Evolutionary conservation across 2,113 vertebrate species (phyloP).

Genomic region (Ciconia boyciana): DNA sequence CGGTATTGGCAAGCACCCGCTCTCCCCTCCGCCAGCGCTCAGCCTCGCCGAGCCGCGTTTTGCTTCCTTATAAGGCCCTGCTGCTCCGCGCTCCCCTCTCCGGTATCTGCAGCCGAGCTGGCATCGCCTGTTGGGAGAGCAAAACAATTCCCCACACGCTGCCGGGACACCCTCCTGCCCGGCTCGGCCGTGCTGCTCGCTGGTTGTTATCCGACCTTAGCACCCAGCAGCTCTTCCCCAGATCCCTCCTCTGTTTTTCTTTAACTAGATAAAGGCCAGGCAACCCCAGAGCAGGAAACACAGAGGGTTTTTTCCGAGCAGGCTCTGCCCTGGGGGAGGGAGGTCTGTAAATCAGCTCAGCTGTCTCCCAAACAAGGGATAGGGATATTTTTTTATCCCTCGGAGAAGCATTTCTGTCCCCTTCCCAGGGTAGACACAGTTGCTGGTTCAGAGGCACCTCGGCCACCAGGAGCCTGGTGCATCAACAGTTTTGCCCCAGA

Average conservation of each 20-base stretch:
- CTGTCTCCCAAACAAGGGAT: fast-evolving
- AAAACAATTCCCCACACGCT: neutral
- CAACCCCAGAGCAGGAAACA: fast-evolving
- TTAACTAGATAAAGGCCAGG: neutral
- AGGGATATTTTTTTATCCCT: neutral
- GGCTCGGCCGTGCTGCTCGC: neutral
- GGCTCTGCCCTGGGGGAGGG: fast-evolving
- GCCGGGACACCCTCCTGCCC: neutral
- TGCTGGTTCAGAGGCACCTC: neutral
- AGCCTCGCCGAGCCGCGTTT: constrained; percentile 12
- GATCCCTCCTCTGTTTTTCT: neutral
- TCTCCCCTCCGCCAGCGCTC: constrained; percentile 3
- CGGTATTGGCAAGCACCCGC: constrained; percentile 23
- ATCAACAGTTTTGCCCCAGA: neutral
- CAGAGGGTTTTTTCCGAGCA: fast-evolving
- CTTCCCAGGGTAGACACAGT: fast-evolving
- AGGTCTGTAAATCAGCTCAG: neutral
- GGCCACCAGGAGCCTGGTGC: fast-evolving
- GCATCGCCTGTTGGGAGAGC: neutral
- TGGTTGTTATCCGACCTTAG: fast-evolving
- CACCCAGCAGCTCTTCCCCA: neutral
- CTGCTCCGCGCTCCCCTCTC: constrained; percentile 10
- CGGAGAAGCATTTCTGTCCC: neutral
- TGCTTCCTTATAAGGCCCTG: constrained; percentile 74
- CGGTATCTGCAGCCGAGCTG: constrained; percentile 8